A percentile compares a stretch with the other conserved stretches of the same genome.
Conservation (phyloP, 2,888 invertebrate species). For the Acronicta alni region DNA sequence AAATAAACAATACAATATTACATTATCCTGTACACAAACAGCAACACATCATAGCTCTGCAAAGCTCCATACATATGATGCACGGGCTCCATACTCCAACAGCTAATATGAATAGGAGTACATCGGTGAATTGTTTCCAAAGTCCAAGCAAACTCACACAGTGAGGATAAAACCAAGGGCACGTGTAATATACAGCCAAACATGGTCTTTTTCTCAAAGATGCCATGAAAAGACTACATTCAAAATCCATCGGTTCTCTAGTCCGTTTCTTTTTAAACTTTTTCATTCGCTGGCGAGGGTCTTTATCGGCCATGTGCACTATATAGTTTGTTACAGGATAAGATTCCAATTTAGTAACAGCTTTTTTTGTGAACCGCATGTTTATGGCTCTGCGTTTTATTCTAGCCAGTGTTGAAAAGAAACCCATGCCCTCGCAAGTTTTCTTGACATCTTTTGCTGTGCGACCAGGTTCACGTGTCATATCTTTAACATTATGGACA, state of each 20-base stretch:
- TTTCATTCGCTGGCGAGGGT: slow-evolving; percentile 26
- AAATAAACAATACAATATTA: slow-evolving; percentile 6
- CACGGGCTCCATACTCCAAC: slow-evolving; percentile 75
- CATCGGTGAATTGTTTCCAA: slow-evolving; percentile 66
- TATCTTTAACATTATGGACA: neutral
- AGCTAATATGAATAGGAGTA: slow-evolving; percentile 68
- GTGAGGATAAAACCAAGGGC: slow-evolving; percentile 73
- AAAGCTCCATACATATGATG: slow-evolving; percentile 67
- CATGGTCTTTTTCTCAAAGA: slow-evolving; percentile 67
- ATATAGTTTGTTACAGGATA: slow-evolving; percentile 34
- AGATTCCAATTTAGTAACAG: slow-evolving; percentile 12
- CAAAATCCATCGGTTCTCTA: slow-evolving; percentile 51
- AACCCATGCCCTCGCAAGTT: slow-evolving; percentile 4
- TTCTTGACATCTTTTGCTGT: accelerated
- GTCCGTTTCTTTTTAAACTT: slow-evolving; percentile 9
- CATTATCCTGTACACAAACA: slow-evolving; percentile 63
- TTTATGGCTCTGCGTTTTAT: slow-evolving; percentile 12
- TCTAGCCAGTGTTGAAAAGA: slow-evolving; percentile 13
- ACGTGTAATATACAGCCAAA: slow-evolving; percentile 62
- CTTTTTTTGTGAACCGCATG: slow-evolving; percentile 7
- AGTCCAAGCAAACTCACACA: slow-evolving; percentile 61
- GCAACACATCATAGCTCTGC: slow-evolving; percentile 64
- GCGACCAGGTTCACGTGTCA: neutral
- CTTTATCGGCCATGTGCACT: slow-evolving; percentile 29
- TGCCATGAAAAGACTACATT: slow-evolving; percentile 67